Evolutionary conservation across 2,797 vertebrate genomes (phyloP).

Genomic region (Mormyrops boulengeri): DNA sequence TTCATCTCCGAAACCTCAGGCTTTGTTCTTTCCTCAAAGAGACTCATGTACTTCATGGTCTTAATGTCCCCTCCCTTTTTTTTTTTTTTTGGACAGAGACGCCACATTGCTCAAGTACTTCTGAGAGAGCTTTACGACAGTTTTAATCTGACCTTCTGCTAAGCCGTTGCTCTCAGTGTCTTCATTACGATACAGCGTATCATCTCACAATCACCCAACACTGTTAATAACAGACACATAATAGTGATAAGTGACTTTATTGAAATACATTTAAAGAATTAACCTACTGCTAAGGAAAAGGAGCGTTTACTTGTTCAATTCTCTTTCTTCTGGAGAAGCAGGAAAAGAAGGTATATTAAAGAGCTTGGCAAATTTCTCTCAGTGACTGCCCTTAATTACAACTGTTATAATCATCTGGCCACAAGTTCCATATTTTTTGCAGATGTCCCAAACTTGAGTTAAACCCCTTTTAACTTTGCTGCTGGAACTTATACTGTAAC

Average conservation of each 20-base stretch:
- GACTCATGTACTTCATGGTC: slow-evolving; percentile 54
- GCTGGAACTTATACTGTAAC: neutral
- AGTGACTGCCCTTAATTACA: neutral
- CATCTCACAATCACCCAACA: neutral
- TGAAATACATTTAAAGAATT: slow-evolving; percentile 5
- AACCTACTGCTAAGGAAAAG: neutral
- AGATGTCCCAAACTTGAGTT: slow-evolving; percentile 1
- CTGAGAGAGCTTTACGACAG: neutral
- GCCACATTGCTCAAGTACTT: slow-evolving; percentile 8
- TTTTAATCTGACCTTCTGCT: neutral
- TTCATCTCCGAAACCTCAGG: slow-evolving; percentile 63
- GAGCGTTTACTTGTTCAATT: neutral
- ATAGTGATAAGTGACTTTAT: neutral
- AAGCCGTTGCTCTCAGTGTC: neutral
- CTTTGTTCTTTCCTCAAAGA: slow-evolving; percentile 64
- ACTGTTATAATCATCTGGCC: neutral
- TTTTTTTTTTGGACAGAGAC: slow-evolving; percentile 22
- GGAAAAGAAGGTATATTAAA: neutral
- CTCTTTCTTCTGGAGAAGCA: neutral
- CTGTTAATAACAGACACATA: slow-evolving; percentile 4
- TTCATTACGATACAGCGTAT: neutral
- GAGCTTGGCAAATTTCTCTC: neutral
- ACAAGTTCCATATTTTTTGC: slow-evolving; percentile 10
- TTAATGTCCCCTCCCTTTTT: slow-evolving; percentile 37
- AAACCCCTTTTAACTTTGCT: neutral